phyloP scores from a whole-genome alignment of 2,888 invertebrate genomes.

The Hyposoter dolosus region DNA sequence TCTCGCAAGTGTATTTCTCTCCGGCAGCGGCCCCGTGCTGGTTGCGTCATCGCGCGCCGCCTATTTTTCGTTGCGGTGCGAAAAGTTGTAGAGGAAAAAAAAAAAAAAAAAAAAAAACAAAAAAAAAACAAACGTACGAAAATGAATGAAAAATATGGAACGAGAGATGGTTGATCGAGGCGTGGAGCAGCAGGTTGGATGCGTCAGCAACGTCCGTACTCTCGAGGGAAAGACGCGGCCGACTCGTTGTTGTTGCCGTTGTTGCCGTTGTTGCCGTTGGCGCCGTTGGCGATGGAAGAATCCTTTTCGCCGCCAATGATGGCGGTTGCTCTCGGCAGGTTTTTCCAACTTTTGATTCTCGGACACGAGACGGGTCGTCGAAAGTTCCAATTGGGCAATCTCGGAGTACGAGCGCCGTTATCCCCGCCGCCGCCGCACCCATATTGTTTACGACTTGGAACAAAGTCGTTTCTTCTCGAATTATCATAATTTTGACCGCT shows the following conservation, averaged over 20 bases:
- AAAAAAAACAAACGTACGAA: neutral
- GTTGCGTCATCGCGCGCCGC: neutral
- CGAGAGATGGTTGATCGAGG: neutral
- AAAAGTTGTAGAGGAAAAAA: neutral
- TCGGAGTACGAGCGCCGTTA: conserved; percentile 62
- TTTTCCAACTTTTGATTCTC: conserved; percentile 87
- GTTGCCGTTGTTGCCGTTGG: too few species aligned
- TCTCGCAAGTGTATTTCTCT: neutral
- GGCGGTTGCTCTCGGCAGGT: conserved; percentile 79
- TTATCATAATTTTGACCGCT: too few species aligned
- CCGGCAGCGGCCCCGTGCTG: neutral
- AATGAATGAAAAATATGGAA: neutral
- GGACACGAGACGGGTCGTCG: conserved; percentile 88
- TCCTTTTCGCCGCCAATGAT: neutral
- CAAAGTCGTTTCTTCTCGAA: neutral
- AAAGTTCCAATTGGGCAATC: conserved; percentile 81
- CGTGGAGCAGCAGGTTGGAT: neutral
- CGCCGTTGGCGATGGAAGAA: neutral
- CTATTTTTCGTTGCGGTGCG: neutral
- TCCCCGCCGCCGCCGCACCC: too few species aligned
- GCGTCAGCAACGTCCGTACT: conserved; percentile 1
- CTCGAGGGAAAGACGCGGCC: neutral
- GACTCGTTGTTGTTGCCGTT: neutral
- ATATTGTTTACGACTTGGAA: too few species aligned
- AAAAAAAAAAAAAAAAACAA: neutral